phyloP scores from a whole-genome alignment of 1,140 invertebrate species.

The Drosophila arizonae region DNA sequence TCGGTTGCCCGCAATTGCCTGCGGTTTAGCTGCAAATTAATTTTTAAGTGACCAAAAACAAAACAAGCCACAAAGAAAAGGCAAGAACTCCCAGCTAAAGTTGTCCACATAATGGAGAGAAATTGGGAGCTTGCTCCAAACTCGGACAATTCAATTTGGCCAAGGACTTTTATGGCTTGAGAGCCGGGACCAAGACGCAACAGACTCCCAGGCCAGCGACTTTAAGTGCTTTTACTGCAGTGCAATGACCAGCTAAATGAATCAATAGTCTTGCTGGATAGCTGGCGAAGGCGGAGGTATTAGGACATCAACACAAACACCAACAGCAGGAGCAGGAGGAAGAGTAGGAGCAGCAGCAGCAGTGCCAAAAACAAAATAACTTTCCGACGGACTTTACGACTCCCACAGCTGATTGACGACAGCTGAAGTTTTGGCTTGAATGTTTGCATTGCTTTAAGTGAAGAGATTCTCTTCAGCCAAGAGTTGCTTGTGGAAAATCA shows the following conservation, averaged over 20 bases:
- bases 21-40: constrained; percentile 68
- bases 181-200: background rate
- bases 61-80: constrained; percentile 35
- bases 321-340: background rate
- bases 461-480: no score
- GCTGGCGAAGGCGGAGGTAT: background rate
- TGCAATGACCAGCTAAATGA: constrained; percentile 42
- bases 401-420: constrained; percentile 28
- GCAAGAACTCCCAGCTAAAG: constrained; percentile 38
- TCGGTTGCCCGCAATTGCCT: constrained; percentile 50
- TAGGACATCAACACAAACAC: no score
- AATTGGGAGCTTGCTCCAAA: constrained; percentile 8
- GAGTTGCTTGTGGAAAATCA: no score
- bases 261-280: constrained; percentile 24
- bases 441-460: background rate
- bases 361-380: background rate
- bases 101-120: constrained; percentile 17
- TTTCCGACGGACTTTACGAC: constrained; percentile 17
- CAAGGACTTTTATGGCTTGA: constrained; percentile 19
- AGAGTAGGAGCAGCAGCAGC: no score
- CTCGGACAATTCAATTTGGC: constrained; percentile 32
- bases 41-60: constrained; percentile 64
- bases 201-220: constrained; percentile 1
- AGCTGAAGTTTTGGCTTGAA: background rate
- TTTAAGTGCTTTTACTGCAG: constrained; percentile 25